Conservation (phyloP, 2,113 vertebrate species). For the Antennarius striatus region DNA sequence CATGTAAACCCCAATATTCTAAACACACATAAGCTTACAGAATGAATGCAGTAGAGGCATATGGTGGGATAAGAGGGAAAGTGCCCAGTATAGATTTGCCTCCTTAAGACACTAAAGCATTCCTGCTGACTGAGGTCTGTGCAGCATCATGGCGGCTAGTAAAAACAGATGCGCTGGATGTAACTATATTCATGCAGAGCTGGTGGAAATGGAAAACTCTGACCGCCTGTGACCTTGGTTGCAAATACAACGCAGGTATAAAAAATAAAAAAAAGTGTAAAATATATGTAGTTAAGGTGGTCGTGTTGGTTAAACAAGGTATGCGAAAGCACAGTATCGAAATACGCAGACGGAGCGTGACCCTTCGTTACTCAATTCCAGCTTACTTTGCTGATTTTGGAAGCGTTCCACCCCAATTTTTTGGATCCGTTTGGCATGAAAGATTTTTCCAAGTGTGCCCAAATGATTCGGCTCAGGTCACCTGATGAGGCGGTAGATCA, state of each 20-base stretch:
- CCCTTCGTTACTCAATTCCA: conserved; percentile 17
- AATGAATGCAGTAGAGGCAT: conserved; percentile 32
- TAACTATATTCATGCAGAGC: conserved; percentile 19
- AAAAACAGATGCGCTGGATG: conserved; percentile 66
- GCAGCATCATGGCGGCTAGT: conserved; percentile 46
- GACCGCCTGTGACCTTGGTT: conserved; percentile 9
- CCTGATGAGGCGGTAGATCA: conserved; percentile 42
- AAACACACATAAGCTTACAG: conserved; percentile 54
- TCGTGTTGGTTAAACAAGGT: conserved; percentile 22
- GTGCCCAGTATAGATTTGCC: conserved; percentile 38
- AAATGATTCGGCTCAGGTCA: conserved; percentile 31
- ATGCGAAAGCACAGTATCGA: conserved; percentile 23
- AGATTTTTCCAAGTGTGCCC: conserved; percentile 38
- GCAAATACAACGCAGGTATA: background rate
- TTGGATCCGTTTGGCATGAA: conserved; percentile 42
- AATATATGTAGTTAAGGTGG: conserved; percentile 11
- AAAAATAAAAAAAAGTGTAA: conserved; percentile 2
- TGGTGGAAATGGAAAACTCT: conserved; percentile 21
- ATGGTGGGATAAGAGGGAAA: conserved; percentile 32
- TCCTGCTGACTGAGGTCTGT: conserved; percentile 64
- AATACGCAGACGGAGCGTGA: conserved; percentile 13
- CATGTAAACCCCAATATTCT: conserved; percentile 48
- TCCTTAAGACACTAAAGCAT: conserved; percentile 58
- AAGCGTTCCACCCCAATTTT: background rate
- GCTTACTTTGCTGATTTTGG: conserved; percentile 28